These are phyloP conservation scores for Noturus placidus DNA, from an alignment of 2,113 vertebrate genomes.

Conservation along the genomic window DNA sequence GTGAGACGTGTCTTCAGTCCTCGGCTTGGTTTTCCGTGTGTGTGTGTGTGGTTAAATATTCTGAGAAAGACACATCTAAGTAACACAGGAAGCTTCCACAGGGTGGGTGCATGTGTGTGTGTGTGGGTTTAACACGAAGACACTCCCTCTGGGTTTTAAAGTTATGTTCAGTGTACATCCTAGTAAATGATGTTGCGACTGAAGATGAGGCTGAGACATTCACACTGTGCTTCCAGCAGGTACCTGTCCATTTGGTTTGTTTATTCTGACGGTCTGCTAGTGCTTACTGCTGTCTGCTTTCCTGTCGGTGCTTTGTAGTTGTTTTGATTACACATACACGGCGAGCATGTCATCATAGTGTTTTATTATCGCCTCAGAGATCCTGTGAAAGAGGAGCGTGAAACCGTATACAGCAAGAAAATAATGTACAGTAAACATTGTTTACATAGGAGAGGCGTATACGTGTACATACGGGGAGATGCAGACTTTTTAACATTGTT, in stretches of 20 bases:
- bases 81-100: slow-evolving; percentile 47
- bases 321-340: too few species aligned
- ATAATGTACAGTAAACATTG: too few species aligned
- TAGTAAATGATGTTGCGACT: slow-evolving; percentile 40
- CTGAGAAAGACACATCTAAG: slow-evolving; percentile 43
- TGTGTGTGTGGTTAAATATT: slow-evolving; percentile 43
- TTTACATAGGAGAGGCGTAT: too few species aligned
- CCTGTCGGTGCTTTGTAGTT: too few species aligned
- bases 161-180: neutral
- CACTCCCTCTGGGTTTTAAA: slow-evolving; percentile 29
- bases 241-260: slow-evolving; percentile 24
- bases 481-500: neutral
- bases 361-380: neutral
- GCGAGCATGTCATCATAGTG: neutral
- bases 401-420: neutral
- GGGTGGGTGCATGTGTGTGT: neutral
- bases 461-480: too few species aligned
- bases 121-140: neutral
- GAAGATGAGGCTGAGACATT: slow-evolving; percentile 33
- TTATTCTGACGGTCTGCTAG: neutral
- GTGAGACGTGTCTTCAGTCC: neutral
- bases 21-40: neutral
- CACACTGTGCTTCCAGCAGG: slow-evolving; percentile 35
- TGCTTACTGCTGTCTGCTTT: neutral
- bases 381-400: neutral